phyloP scores from a whole-genome alignment of 64 coral and sea anemone species.

The Acropora yongei region DNA sequence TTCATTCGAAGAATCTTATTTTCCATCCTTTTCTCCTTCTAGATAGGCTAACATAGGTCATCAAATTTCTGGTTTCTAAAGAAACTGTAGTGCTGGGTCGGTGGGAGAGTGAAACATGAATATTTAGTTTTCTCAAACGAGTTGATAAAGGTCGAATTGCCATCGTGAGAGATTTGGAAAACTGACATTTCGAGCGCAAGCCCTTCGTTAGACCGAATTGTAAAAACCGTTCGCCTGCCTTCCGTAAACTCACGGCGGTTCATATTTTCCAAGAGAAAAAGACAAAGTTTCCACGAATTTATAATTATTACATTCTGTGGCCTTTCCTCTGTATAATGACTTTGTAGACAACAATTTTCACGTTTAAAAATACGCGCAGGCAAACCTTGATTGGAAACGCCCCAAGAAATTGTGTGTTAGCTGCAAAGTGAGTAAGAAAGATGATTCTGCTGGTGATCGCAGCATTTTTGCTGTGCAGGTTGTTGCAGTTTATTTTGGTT shows the following conservation, averaged over 20 bases:
- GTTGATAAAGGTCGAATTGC: neutral
- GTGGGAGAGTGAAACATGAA: no score
- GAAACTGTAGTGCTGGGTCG: no score
- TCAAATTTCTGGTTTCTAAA: no score
- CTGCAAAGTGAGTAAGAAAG: neutral
- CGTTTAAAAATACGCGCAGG: neutral
- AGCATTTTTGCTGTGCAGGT: constrained; percentile 23
- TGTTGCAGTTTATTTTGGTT: constrained; percentile 11
- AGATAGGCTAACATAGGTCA: no score
- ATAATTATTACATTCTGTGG: constrained; percentile 12
- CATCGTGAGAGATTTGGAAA: neutral
- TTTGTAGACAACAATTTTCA: neutral
- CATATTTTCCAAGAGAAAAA: neutral
- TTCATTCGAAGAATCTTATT: no score
- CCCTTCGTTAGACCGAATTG: neutral
- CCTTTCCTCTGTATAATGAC: neutral
- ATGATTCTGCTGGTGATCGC: constrained; percentile 7
- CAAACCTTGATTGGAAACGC: neutral
- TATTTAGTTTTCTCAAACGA: no score
- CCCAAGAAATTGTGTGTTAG: neutral
- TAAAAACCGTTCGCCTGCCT: neutral
- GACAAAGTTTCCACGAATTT: neutral
- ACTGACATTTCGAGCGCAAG: no score
- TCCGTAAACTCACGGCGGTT: neutral
- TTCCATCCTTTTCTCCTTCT: no score